Conservation (phyloP, 2,113 vertebrate genomes). For the Planiliza haematocheilus region DNA sequence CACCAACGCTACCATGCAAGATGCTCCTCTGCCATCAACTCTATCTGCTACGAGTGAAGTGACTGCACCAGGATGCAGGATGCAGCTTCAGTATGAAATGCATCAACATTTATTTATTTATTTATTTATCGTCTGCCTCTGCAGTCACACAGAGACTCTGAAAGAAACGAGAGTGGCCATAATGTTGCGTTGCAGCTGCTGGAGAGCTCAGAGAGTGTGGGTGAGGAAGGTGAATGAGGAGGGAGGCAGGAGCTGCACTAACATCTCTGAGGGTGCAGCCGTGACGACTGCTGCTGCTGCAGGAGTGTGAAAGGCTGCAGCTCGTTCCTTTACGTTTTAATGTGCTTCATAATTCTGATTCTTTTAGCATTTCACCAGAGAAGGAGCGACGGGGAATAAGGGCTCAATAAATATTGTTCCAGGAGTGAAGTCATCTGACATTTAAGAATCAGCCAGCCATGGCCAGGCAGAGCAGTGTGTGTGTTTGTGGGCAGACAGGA, state of each 20-base stretch:
- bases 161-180: constrained; percentile 22
- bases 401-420: constrained; percentile 67
- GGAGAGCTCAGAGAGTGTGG: constrained; percentile 23
- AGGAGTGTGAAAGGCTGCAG: too few relatives aligned
- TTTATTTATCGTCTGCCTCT: too few relatives aligned
- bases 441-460: constrained; percentile 76
- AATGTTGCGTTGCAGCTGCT: constrained; percentile 35
- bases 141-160: too few relatives aligned
- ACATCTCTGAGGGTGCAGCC: too few relatives aligned
- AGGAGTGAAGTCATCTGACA: constrained; percentile 78
- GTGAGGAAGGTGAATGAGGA: constrained; percentile 3
- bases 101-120: constrained; percentile 50
- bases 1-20: too few relatives aligned
- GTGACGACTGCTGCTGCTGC: too few relatives aligned
- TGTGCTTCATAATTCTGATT: constrained; percentile 2
- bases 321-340: neutral
- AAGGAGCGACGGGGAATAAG: constrained; percentile 35
- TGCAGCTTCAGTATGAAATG: constrained; percentile 47
- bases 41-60: too few relatives aligned
- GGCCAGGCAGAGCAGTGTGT: constrained; percentile 33
- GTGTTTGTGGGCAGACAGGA: constrained; percentile 62
- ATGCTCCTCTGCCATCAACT: too few relatives aligned
- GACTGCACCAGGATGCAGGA: too few relatives aligned
- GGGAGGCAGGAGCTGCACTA: neutral
- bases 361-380: constrained; percentile 6